Conservation (phyloP, 2,797 vertebrate genomes). For the Crossoptilon crossoptilon region DNA sequence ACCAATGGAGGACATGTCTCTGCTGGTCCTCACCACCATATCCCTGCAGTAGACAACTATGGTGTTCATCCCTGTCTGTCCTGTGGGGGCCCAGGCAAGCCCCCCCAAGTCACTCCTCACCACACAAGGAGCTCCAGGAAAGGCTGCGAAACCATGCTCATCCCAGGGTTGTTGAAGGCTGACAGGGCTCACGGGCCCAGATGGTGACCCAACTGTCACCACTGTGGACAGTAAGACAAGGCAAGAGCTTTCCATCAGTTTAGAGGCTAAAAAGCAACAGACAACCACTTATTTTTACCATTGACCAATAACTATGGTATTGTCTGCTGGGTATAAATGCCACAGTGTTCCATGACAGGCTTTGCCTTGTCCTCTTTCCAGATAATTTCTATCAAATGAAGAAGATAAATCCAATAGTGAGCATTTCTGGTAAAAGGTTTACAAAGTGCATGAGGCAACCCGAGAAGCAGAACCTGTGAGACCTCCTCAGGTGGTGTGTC, state of each 20-base stretch:
- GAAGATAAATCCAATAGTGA: neutral
- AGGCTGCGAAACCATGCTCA: constrained; percentile 31
- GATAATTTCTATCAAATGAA: neutral
- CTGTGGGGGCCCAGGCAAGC: neutral
- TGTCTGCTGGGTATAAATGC: constrained; percentile 57
- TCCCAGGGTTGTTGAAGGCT: constrained; percentile 29
- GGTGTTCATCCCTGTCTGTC: neutral
- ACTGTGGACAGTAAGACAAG: constrained; percentile 55
- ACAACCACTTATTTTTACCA: constrained; percentile 41
- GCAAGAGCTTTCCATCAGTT: constrained; percentile 56
- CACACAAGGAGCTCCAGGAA: neutral
- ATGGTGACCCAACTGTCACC: constrained; percentile 59
- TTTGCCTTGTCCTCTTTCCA: constrained; percentile 28
- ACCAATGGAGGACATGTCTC: rapidly evolving
- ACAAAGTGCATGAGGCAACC: rapidly evolving
- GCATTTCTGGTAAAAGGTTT: neutral
- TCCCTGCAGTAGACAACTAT: neutral
- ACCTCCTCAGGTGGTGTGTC: rapidly evolving
- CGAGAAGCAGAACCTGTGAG: neutral
- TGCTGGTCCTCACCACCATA: rapidly evolving
- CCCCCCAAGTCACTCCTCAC: neutral
- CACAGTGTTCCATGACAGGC: constrained; percentile 40
- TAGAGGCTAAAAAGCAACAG: constrained; percentile 68
- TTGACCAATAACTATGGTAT: constrained; percentile 24
- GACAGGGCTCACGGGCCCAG: constrained; percentile 22